These are phyloP conservation scores for Anastrepha obliqua DNA, from an alignment of 1,140 invertebrate species.

Conservation along the genomic window DNA sequence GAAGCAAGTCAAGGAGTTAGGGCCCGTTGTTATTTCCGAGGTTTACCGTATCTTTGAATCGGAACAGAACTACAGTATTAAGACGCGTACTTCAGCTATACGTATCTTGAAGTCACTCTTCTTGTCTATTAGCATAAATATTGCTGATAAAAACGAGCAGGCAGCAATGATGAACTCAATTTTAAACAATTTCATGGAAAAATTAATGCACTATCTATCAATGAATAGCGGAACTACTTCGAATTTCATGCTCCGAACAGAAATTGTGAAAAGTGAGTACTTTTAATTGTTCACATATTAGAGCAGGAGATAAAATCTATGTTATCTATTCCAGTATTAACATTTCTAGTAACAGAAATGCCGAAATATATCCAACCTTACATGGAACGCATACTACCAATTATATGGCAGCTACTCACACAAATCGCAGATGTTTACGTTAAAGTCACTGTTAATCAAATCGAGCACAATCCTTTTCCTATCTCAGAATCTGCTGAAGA, in stretches of 20 bases:
- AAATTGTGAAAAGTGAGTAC: slow-evolving; percentile 81
- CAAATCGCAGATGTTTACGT: slow-evolving; percentile 79
- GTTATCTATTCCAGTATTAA: slow-evolving; percentile 74
- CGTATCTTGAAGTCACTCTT: slow-evolving; percentile 71
- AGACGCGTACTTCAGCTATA: slow-evolving; percentile 70
- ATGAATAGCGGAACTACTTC: slow-evolving; percentile 78
- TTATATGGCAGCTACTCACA: slow-evolving; percentile 84
- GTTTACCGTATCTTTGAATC: slow-evolving; percentile 84
- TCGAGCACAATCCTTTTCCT: slow-evolving; percentile 65
- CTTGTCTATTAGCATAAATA: slow-evolving; percentile 78
- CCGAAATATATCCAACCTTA: slow-evolving; percentile 81
- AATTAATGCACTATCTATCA: slow-evolving; percentile 80
- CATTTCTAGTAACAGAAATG: slow-evolving; percentile 79
- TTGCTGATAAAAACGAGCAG: slow-evolving; percentile 80
- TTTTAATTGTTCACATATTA: background rate
- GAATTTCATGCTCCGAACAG: slow-evolving; percentile 83
- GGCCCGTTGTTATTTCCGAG: slow-evolving; percentile 85
- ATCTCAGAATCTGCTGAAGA: slow-evolving; percentile 66
- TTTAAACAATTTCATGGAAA: slow-evolving; percentile 83
- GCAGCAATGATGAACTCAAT: slow-evolving; percentile 82
- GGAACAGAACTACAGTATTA: slow-evolving; percentile 77
- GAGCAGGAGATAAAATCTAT: background rate
- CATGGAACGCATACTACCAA: slow-evolving; percentile 81
- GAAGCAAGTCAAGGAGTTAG: slow-evolving; percentile 82
- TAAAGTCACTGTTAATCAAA: slow-evolving; percentile 71